Evolutionary conservation across 2,888 invertebrate species (phyloP).

Genomic region (Apocheima hispidaria): DNA sequence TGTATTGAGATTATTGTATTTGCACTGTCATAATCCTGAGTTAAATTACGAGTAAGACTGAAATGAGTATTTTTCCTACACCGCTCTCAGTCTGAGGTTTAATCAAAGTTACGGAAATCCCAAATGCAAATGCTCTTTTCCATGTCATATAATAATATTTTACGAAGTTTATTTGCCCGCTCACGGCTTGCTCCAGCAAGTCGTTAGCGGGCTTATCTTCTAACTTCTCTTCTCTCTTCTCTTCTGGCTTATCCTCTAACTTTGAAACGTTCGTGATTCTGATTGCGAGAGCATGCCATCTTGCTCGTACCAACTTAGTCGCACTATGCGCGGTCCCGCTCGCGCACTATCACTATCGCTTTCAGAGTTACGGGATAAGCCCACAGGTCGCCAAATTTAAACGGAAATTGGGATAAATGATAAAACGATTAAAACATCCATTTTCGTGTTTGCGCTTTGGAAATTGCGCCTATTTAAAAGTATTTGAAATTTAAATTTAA

Average conservation of each 20-base stretch:
- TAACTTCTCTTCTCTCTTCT: too few species aligned
- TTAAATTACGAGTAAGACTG: slow-evolving; percentile 5
- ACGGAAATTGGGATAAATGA: not conserved
- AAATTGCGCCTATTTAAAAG: slow-evolving; percentile 1
- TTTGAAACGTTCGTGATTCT: too few species aligned
- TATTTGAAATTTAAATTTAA: not conserved
- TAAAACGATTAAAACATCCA: slow-evolving; percentile 7
- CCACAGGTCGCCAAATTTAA: slow-evolving; percentile 4
- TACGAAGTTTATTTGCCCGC: not conserved
- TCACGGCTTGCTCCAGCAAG: not conserved
- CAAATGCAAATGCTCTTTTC: slow-evolving; percentile 6
- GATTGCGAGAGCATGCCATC: too few species aligned
- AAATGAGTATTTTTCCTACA: slow-evolving; percentile 8
- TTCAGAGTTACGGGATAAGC: too few species aligned
- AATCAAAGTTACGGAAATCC: slow-evolving; percentile 22
- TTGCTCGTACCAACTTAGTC: too few species aligned
- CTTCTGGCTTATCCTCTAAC: too few species aligned
- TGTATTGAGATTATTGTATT: too few species aligned
- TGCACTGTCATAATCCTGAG: not conserved
- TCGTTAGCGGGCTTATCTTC: not conserved
- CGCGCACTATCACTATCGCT: too few species aligned
- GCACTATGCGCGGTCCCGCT: too few species aligned
- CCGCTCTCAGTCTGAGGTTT: slow-evolving; percentile 12
- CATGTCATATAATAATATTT: slow-evolving; percentile 18
- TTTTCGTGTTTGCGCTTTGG: not conserved